Conservation (phyloP, 2,888 invertebrate genomes). For the Psylliodes chrysocephalus region DNA sequence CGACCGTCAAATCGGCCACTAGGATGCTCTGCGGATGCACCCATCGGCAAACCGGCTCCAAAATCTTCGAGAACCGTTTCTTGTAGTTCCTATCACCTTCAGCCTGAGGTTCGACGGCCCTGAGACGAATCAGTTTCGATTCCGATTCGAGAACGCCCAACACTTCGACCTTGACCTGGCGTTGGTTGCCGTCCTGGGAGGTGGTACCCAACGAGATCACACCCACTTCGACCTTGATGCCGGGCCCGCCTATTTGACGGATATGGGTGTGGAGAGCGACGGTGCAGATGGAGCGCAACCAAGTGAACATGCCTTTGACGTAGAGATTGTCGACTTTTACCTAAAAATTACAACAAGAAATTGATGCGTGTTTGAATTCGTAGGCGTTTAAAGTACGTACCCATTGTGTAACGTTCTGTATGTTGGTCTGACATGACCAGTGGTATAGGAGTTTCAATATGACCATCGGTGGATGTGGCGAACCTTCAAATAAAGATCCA, state of each 20-base stretch:
- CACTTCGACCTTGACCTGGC: constrained; percentile 87
- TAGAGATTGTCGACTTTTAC: constrained; percentile 77
- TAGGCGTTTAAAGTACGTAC: constrained; percentile 70
- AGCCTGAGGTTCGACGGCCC: constrained; percentile 84
- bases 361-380: too few species aligned
- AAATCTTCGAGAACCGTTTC: constrained; percentile 81
- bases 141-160: constrained; percentile 82
- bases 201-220: constrained; percentile 90
- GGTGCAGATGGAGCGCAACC: constrained; percentile 81
- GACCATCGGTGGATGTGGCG: constrained; percentile 84
- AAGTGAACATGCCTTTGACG: constrained; percentile 75
- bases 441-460: constrained; percentile 87
- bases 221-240: constrained; percentile 79
- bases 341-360: constrained; percentile 42
- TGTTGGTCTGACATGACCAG: constrained; percentile 91
- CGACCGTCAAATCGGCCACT: constrained; percentile 85
- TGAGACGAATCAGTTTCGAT: constrained; percentile 77
- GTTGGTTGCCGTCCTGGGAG: constrained; percentile 73
- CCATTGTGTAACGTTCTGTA: constrained; percentile 90
- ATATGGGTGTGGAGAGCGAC: constrained; percentile 83
- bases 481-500: constrained; percentile 87
- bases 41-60: constrained; percentile 82
- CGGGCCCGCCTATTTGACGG: constrained; percentile 76
- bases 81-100: constrained; percentile 84
- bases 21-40: constrained; percentile 81